Conservation (phyloP, 2,888 invertebrate species). For the Dynastes hyllus region DNA sequence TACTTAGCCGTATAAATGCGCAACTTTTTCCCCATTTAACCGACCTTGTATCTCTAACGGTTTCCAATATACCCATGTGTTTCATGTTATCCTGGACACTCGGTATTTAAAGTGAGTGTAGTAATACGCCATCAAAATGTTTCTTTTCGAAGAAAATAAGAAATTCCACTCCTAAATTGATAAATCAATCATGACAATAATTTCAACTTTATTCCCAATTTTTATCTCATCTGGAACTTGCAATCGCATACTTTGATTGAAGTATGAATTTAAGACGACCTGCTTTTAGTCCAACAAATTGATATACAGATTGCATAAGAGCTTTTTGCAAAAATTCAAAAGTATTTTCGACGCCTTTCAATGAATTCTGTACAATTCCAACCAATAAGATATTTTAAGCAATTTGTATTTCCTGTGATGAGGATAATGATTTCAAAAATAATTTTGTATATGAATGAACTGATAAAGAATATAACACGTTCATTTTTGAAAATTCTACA, state of each 20-base stretch:
- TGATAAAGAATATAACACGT: conserved; percentile 78
- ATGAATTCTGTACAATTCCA: conserved; percentile 26
- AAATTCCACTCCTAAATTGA: conserved; percentile 83
- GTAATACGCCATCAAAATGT: no score
- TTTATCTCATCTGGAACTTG: conserved; percentile 76
- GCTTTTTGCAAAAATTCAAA: conserved; percentile 65
- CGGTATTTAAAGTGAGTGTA: no score
- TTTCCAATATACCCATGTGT: no score
- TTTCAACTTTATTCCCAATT: background rate
- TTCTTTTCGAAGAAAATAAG: conserved; percentile 67
- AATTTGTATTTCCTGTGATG: conserved; percentile 62
- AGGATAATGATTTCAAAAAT: conserved; percentile 70
- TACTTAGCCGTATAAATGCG: no score
- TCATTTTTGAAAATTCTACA: conserved; percentile 76
- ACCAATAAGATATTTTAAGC: background rate
- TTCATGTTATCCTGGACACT: no score
- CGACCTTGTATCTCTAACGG: no score
- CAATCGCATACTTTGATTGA: conserved; percentile 78
- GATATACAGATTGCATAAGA: conserved; percentile 73
- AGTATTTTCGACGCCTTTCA: conserved; percentile 61
- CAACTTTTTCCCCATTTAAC: no score
- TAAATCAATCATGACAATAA: conserved; percentile 28
- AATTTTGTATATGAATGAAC: conserved; percentile 72
- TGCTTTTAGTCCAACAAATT: conserved; percentile 81
- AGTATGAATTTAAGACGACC: conserved; percentile 83